A percentile compares a stretch with the other conserved stretches of the same genome.
Conservation (phyloP, 1,140 invertebrate genomes). For the Drosophila leontia region DNA sequence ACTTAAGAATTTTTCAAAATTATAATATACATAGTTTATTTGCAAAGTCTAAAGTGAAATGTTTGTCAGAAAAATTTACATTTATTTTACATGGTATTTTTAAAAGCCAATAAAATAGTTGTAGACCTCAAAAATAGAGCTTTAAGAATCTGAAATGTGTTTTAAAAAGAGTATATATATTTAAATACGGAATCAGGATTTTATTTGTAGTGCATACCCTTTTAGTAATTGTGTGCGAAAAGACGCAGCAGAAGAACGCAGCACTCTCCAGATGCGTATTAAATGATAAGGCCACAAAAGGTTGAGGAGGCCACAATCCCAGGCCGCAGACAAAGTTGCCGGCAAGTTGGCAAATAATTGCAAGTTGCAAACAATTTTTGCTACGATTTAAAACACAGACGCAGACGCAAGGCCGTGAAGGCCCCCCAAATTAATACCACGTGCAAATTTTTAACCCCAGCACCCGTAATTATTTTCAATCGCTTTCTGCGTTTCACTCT, state of each 20-base stretch:
- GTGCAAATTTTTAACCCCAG: slow-evolving; percentile 71
- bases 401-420: slow-evolving; percentile 10
- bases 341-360: slow-evolving; percentile 57
- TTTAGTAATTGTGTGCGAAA: slow-evolving; percentile 64
- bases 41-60: too few relatives aligned
- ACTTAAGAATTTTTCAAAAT: too few relatives aligned
- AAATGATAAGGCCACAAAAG: slow-evolving; percentile 70
- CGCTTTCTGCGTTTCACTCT: neutral
- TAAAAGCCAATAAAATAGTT: too few relatives aligned
- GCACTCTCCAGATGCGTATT: slow-evolving; percentile 70
- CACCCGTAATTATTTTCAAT: slow-evolving; percentile 76
- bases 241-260: slow-evolving; percentile 30
- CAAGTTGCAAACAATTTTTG: slow-evolving; percentile 68
- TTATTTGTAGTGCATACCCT: neutral
- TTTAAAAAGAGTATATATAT: too few relatives aligned
- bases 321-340: slow-evolving; percentile 48
- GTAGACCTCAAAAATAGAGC: neutral
- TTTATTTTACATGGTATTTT: too few relatives aligned
- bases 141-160: neutral
- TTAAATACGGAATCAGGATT: too few relatives aligned
- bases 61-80: too few relatives aligned
- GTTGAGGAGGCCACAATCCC: slow-evolving; percentile 50
- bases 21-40: too few relatives aligned
- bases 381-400: slow-evolving; percentile 71
- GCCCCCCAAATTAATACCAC: slow-evolving; percentile 69